These are phyloP conservation scores for Macrotus californicus DNA, from an alignment of 2,113 vertebrate species.

Conservation along the genomic window DNA sequence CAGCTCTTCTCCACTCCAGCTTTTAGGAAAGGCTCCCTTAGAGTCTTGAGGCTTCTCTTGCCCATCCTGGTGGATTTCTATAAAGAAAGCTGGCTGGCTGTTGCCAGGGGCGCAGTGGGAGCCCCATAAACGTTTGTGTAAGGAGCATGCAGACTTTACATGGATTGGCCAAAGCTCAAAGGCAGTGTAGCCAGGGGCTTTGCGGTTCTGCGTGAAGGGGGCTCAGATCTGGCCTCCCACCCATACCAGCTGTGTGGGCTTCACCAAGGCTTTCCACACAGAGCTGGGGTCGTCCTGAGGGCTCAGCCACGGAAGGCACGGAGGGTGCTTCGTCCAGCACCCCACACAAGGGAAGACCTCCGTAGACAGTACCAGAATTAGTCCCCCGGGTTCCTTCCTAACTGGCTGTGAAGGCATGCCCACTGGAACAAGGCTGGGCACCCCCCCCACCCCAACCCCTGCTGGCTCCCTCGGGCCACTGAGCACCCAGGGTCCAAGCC, in stretches of 20 bases:
- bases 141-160: background rate
- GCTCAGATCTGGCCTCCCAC: background rate
- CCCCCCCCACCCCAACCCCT: background rate
- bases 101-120: background rate
- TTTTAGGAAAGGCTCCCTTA: background rate
- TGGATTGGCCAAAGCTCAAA: background rate
- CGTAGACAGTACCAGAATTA: background rate
- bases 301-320: background rate
- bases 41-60: background rate
- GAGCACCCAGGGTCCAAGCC: background rate
- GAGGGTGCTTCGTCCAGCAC: rapidly evolving
- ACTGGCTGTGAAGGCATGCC: no score
- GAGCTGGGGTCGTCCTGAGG: background rate
- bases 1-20: background rate
- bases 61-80: background rate
- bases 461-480: background rate
- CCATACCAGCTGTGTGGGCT: background rate
- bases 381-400: background rate
- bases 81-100: background rate
- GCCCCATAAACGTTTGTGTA: background rate
- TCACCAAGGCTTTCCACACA: background rate
- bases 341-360: background rate
- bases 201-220: background rate
- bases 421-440: background rate
- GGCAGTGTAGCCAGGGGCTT: background rate